Base-by-base conservation (phyloP, 2,888 invertebrate species). In the Sialis fuliginosa region DNA sequence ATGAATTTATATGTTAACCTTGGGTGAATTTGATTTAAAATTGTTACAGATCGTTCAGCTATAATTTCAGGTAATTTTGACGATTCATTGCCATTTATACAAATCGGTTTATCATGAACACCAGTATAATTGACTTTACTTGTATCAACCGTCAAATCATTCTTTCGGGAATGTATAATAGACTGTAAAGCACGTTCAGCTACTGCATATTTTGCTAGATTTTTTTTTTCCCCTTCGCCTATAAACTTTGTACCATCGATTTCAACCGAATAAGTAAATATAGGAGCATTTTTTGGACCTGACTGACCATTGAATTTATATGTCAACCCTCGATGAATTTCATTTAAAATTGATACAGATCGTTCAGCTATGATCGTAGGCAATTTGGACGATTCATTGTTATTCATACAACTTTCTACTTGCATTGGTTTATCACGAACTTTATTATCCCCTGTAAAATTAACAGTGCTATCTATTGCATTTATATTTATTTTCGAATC, bases 231-330 rank as follows among this genome's bases (percentile, higher is more conserved):
- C 22, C 75, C 74, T 49, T 62, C 62, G 32, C 74, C 74, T 52
- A 65, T 60, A 62, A 65, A 77, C 61, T 66, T 66, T 55, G 71
- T 69, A n/a, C 71, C 72, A 56, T 71, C 77, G 57, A 66, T 82
- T 59, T 75, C 75, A 6, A 91, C 89, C 6, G 79, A 74, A 54
- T 92, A 83, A 9, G 80, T 83, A 67, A 93, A 93, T 55, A 79
- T 72, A 0, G 92, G 92, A 44, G 86, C 83, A 66, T 93, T 92
- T 7, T 87, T 81, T 1, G 92, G 91, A 0, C 92, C 92, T 30
- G 75, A 75, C 65, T 87, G 83, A 48, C 79, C 74, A 47, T 85
- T 71, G 52, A 88, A 71, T 53, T 75, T 74, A 63, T 89, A 93
- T 47, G 76, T 69, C 10, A 89, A 74, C 30, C 83, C 81, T 33